Conservation (phyloP, 2,113 vertebrate genomes). For the Conger conger region DNA sequence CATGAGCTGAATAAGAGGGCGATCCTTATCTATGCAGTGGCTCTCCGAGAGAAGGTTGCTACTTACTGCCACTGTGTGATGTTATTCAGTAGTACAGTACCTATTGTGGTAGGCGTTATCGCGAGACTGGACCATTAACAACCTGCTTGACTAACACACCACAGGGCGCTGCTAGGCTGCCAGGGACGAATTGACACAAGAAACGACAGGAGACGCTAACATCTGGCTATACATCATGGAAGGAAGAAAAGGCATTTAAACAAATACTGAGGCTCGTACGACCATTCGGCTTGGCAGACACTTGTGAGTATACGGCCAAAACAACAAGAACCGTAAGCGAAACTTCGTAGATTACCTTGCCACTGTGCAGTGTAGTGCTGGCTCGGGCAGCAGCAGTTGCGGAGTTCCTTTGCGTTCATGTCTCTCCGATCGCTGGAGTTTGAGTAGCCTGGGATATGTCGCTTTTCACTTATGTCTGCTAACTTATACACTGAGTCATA, state of each 20-base stretch:
- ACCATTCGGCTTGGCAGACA: slow-evolving; percentile 44
- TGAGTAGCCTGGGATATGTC: neutral
- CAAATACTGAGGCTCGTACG: slow-evolving; percentile 21
- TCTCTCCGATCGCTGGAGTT: slow-evolving; percentile 46
- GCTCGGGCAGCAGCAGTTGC: slow-evolving; percentile 49
- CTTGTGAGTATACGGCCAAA: slow-evolving; percentile 60
- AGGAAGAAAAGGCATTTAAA: slow-evolving; percentile 53
- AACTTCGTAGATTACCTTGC: slow-evolving; percentile 60
- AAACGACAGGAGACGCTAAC: slow-evolving; percentile 69
- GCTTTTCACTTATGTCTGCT: slow-evolving; percentile 42
- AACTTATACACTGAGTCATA: slow-evolving; percentile 12
- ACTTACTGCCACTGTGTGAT: slow-evolving; percentile 73
- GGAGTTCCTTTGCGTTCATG: slow-evolving; percentile 65
- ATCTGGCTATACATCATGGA: slow-evolving; percentile 77
- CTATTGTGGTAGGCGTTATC: slow-evolving; percentile 71
- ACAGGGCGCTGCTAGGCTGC: slow-evolving; percentile 69
- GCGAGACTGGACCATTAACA: slow-evolving; percentile 83
- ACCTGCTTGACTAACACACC: slow-evolving; percentile 79
- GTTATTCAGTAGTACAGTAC: slow-evolving; percentile 68
- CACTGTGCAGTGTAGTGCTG: slow-evolving; percentile 57
- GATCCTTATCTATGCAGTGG: neutral
- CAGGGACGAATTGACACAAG: slow-evolving; percentile 69
- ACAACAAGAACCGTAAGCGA: slow-evolving; percentile 46
- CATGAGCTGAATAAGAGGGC: neutral
- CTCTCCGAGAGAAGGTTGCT: slow-evolving; percentile 48